Evolutionary conservation across 1,140 invertebrate genomes (phyloP), one percentile per base, ranked within the genome.

Genomic region (Atopsyche davidsoni): DNA sequence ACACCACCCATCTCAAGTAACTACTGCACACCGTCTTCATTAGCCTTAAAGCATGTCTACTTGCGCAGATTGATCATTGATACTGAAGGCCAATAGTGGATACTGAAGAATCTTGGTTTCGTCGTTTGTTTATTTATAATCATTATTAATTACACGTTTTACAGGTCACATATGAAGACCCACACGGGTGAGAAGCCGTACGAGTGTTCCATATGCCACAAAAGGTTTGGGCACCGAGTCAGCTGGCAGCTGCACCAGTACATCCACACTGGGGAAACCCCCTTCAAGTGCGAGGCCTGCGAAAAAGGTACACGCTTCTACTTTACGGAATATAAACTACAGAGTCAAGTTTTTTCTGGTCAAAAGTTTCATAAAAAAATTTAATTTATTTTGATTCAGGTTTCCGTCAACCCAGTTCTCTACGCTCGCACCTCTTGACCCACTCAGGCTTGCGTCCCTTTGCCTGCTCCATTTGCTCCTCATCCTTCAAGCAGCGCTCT

Each of bases 171-270:
- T 46, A 46, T 54, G 63, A 58, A 51, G 25, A 51, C 38, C 4
- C 70, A 72, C 46, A 72, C 66, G 4, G 76, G 76, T 14, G 73
- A 80, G 41, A 79, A 79, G 51, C 78, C 77, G 1, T 79, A 72
- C 38, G 66, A 64, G 24, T 80, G 79, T 53, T 62, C 76, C 2
- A 63, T 77, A 2, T 81, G 79, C 54, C 61, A 66, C 7, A 80
- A 58, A 24, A 51, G 22, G 25, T 58, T 58, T 23, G 47, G 38
- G 1, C 38, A 53, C 24, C 44, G 22, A 10, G 49, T 35, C 31
- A 36, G 56, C 16, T 54, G 42, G 44, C 53, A 48, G 19, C 51
- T 53, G 28, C 56, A 58, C 35, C 51, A 51, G 34, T 47, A 51
- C 18, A 58, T 43, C 7, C 56, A 58, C 28, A 48, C 47, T 0